Base-by-base conservation (phyloP, 1,140 invertebrate species). In the Glomeris maerens region DNA sequence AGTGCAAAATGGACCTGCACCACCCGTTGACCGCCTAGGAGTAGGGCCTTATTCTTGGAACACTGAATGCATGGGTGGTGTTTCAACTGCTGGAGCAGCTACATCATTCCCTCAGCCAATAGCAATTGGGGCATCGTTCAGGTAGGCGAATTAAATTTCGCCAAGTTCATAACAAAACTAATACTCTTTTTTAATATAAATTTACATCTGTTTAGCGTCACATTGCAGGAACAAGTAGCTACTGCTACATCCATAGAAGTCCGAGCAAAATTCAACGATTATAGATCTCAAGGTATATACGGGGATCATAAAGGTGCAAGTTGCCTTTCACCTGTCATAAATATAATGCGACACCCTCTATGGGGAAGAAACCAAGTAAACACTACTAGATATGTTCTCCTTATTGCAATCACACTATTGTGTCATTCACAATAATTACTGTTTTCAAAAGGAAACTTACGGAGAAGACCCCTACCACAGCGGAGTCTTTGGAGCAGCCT, bases 251-350 rank as follows among this genome's bases (percentile, higher is more conserved):
- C 55, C 13, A 50, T 52, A 14, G 65, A 67, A 59, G 63, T 61
- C 1, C 54, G 64, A 38, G 63, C 61, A 20, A 60, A 60, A 27
- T 59, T 60, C 38, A 64, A 62, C 49, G 53, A 62, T 44, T 63
- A 56, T 49, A 55, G 54, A 23, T 53, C 40, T 28, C 49, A 57
- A 23, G 54, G 58, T 1, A 28, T 56, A 1, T 60, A 60, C 44
- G 53, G 50, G 1, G 50, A 55, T 22, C 60, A 65, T 48, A 60
- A 52, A 17, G 62, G 64, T 13, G 47, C 59, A 1, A 64, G 57
- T 42, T 66, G 63, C 56, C 65, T 65, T 29, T 62, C 59, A 55
- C 64, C 65, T 0, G 64, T 66, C 7, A 62, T 66, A 28, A 66
- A 66, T 53, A 64, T 66, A 25, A 61, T 65, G 55, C 52, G 65